Evolutionary conservation across 2,888 invertebrate species (phyloP).

Genomic region (Dioctria rufipes): DNA sequence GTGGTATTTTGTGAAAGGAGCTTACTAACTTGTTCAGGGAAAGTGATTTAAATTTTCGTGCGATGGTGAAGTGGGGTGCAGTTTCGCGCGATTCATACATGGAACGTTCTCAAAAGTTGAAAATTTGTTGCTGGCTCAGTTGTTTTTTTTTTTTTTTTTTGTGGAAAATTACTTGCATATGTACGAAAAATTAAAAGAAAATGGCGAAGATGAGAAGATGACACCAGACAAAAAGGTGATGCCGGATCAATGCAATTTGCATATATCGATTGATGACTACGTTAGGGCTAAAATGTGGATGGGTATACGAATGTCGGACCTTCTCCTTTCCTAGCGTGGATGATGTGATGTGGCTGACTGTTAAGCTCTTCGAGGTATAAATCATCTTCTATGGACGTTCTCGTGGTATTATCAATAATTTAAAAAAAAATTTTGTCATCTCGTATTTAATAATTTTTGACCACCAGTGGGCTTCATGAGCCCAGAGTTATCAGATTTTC

Average conservation of each 20-base stretch:
- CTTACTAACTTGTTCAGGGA: no score
- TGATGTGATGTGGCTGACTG: no score
- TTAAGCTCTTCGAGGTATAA: no score
- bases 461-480: no score
- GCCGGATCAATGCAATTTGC: constrained; percentile 22
- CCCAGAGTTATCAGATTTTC: no score
- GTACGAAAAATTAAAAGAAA: constrained; percentile 2
- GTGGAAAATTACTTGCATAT: neutral
- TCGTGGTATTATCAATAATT: no score
- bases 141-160: neutral
- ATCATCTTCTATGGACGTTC: no score
- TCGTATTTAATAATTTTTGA: no score
- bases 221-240: neutral
- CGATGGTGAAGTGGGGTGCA: neutral
- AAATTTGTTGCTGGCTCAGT: neutral
- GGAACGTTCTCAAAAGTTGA: constrained; percentile 5
- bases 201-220: neutral
- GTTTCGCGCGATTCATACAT: neutral
- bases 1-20: constrained; percentile 9
- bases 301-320: no score
- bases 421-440: no score
- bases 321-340: no score
- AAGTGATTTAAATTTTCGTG: neutral
- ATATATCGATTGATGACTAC: constrained; percentile 29
- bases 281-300: neutral